Conservation (phyloP, 2,797 vertebrate genomes). For the Erithacus rubecula region DNA sequence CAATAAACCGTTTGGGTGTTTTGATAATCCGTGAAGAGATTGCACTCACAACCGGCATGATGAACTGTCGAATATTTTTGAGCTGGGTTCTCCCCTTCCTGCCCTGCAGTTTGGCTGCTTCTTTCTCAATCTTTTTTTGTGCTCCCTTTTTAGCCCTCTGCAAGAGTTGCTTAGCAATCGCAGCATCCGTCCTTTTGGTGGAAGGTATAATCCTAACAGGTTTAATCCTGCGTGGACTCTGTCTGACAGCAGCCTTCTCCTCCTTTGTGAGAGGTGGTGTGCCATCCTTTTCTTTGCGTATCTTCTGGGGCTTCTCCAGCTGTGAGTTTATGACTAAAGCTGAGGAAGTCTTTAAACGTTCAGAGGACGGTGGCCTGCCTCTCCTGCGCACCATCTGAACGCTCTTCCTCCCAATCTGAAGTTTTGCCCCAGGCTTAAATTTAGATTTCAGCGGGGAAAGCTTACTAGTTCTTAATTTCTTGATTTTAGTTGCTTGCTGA, state of each 20-base stretch:
- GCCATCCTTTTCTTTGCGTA: conserved; percentile 82
- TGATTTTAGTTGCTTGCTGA: conserved; percentile 90
- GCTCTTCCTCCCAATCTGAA: conserved; percentile 82
- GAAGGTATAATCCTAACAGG: conserved; percentile 93
- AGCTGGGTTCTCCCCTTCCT: conserved; percentile 89
- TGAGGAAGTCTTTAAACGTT: conserved; percentile 87
- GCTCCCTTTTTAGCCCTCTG: conserved; percentile 95
- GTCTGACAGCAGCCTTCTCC: conserved; percentile 81
- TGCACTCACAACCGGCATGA: conserved; percentile 99
- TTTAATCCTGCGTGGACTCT: conserved; percentile 94
- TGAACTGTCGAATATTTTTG: conserved; percentile 97
- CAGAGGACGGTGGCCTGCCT: conserved; percentile 90
- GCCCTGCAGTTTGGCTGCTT: conserved; percentile 84
- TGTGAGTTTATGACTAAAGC: conserved; percentile 75
- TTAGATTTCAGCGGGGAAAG: conserved; percentile 90
- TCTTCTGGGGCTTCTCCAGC: conserved; percentile 86
- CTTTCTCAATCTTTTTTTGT: conserved; percentile 90
- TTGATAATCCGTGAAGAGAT: conserved; percentile 97
- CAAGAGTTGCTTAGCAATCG: conserved; percentile 95
- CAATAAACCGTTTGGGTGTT: conserved; percentile 96
- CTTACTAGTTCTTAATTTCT: conserved; percentile 90
- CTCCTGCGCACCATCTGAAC: conserved; percentile 87
- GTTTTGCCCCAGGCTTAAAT: conserved; percentile 84
- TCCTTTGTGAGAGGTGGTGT: conserved; percentile 69
- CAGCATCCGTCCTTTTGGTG: conserved; percentile 93